Evolutionary conservation across 37 sponge, comb jelly and placozoan species (phyloP), one percentile per base, ranked within the genome.

Genomic region (Ianthella basta): DNA sequence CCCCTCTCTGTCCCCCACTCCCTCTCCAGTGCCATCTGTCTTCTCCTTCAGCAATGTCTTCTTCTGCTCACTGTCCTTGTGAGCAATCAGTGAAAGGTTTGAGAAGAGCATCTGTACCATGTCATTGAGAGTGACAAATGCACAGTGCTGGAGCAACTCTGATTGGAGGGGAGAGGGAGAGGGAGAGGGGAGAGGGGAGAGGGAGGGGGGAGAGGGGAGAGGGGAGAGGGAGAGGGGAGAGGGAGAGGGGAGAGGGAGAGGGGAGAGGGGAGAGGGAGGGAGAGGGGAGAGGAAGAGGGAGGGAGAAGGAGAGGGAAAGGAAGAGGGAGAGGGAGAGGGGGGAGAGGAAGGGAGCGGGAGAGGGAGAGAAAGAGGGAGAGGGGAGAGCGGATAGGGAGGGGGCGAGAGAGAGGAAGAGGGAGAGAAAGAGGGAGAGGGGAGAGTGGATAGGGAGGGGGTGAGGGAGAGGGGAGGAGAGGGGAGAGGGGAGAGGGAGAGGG

Each of bases 121-220:
- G 67, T 92, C 93, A 50, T 89, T 53, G 25, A 97, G 93, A 0
- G 89, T 92, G 12, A 80, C 86, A 73, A 91, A 95, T 23, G 95
- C 97, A 80, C 69, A 90, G 41, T 87, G 86, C 44, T 93, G 82
- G 79, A 97, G 70, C 79, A 97, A 59, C 80, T 91, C 96, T 96
- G 84, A 8, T 3, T 10, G 50, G 50, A 8, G 50, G 8, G 50
- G 50, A 8, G 50, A 44, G 50, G 50, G 50, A 44, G 50, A 44
- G 50, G 50, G 50, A 8, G 50, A 44, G 50, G 8, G 50, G 50
- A 8, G 8, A 8, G 8, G 8, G 50, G 50, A 44, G 50, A 8
- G 8, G 50, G 50, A 8, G 57, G 27, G 27, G 54, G 14, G 56
- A 15, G 1, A 21, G 84, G 61, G 55, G 21, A 36, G 54, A 37